Evolutionary conservation across 2,888 invertebrate genomes (phyloP).

Genomic region (Acleris laterana): DNA sequence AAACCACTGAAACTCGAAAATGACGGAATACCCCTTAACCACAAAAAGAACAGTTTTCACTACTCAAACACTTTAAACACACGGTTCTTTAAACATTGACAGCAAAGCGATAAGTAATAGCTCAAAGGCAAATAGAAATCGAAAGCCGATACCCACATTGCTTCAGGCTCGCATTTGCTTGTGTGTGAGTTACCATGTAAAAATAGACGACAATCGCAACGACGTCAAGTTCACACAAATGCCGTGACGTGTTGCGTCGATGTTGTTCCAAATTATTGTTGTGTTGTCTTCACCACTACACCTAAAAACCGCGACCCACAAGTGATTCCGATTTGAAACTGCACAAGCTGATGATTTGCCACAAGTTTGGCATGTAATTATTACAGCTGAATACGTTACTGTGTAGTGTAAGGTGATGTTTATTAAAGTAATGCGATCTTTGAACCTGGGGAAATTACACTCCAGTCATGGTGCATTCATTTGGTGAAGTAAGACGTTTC

Average conservation of each 20-base stretch:
- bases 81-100: constrained; percentile 19
- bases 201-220: too few species aligned
- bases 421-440: constrained; percentile 9
- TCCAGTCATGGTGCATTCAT: too few species aligned
- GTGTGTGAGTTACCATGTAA: too few species aligned
- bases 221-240: too few species aligned
- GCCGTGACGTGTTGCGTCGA: too few species aligned
- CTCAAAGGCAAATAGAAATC: constrained; percentile 23
- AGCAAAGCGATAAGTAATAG: constrained; percentile 24
- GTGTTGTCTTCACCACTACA: too few species aligned
- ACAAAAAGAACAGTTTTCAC: constrained; percentile 15
- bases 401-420: constrained; percentile 1
- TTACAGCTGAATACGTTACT: constrained; percentile 14
- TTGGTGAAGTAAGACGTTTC: too few species aligned
- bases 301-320: too few species aligned
- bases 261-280: too few species aligned
- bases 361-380: constrained; percentile 22
- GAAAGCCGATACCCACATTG: constrained; percentile 13
- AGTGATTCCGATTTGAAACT: background rate
- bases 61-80: constrained; percentile 12
- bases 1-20: too few species aligned
- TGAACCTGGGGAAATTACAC: constrained; percentile 9
- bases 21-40: too few species aligned
- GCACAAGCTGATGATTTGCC: constrained; percentile 21
- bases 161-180: too few species aligned